Percentiles rank a stretch among this genome's conserved stretches.
These are phyloP conservation scores for Heliconius hermathena DNA, from an alignment of 1,140 invertebrate species.

Conservation along the genomic window DNA sequence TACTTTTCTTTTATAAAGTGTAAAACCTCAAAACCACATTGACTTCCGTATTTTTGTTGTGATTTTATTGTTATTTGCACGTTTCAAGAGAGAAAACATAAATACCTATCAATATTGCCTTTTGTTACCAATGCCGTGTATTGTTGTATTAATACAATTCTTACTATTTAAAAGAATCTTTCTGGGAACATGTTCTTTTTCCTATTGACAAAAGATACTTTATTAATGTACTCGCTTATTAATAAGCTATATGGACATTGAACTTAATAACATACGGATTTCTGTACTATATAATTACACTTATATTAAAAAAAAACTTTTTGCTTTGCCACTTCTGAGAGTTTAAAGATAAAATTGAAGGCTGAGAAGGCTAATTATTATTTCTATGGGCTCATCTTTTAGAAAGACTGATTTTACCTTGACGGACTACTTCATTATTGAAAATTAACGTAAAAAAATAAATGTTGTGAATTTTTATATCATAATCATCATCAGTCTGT, in stretches of 20 bases:
- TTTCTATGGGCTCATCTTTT: neutral
- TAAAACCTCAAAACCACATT: conserved; percentile 63
- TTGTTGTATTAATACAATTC: conserved; percentile 28
- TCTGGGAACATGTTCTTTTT: conserved; percentile 26
- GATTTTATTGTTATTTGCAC: conserved; percentile 54
- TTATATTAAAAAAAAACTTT: neutral
- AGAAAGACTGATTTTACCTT: neutral
- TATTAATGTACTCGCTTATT: conserved; percentile 15
- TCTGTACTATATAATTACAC: conserved; percentile 9
- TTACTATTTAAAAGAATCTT: conserved; percentile 21
- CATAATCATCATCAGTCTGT: too few relatives aligned
- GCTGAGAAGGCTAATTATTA: neutral
- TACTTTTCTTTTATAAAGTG: conserved; percentile 42
- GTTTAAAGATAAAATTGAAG: neutral
- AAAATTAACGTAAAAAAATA: neutral
- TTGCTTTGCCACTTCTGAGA: neutral
- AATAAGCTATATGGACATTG: conserved; percentile 20
- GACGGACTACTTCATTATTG: neutral
- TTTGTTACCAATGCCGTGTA: conserved; percentile 30
- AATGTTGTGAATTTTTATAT: neutral
- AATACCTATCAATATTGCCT: conserved; percentile 33
- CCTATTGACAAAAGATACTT: conserved; percentile 20
- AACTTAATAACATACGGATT: conserved; percentile 16
- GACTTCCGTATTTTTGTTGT: conserved; percentile 62
- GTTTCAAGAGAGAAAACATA: conserved; percentile 26